Percentiles rank a stretch among this genome's conserved stretches.
phyloP scores from a whole-genome alignment of 2,888 invertebrate genomes.

The Platynereis dumerilii region DNA sequence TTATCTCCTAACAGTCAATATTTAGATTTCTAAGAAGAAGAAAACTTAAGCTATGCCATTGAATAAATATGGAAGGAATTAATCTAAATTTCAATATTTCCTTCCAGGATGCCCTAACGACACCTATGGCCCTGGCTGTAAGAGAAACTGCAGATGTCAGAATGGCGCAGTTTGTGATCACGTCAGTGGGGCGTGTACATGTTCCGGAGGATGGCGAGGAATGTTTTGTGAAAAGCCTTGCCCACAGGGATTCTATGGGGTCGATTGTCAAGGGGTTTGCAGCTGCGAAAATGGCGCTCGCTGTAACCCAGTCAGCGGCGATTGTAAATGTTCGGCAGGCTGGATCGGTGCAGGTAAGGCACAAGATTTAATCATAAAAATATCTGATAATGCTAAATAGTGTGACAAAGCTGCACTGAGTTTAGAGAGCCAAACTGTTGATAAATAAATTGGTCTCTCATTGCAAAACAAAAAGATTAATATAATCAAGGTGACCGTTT shows the following conservation, averaged over 20 bases:
- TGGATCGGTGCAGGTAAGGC: constrained; percentile 44
- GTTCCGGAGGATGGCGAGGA: constrained; percentile 34
- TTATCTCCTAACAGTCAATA: no score
- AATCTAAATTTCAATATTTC: neutral
- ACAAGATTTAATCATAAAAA: no score
- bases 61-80: no score
- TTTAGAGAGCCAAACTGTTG: no score
- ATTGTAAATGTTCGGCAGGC: constrained; percentile 61
- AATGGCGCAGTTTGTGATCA: constrained; percentile 64
- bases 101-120: constrained; percentile 62
- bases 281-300: constrained; percentile 61
- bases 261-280: constrained; percentile 67
- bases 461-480: no score
- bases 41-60: no score
- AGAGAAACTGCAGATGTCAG: constrained; percentile 65
- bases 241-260: constrained; percentile 63
- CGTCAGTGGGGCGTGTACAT: constrained; percentile 39
- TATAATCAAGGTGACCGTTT: no score
- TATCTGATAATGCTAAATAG: no score
- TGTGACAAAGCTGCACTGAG: no score
- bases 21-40: no score
- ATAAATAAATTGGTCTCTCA: no score
- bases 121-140: constrained; percentile 65
- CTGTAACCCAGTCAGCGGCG: constrained; percentile 59
- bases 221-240: constrained; percentile 9